phyloP scores from a whole-genome alignment of 2,797 vertebrate species.

The Myotis vivesi region DNA sequence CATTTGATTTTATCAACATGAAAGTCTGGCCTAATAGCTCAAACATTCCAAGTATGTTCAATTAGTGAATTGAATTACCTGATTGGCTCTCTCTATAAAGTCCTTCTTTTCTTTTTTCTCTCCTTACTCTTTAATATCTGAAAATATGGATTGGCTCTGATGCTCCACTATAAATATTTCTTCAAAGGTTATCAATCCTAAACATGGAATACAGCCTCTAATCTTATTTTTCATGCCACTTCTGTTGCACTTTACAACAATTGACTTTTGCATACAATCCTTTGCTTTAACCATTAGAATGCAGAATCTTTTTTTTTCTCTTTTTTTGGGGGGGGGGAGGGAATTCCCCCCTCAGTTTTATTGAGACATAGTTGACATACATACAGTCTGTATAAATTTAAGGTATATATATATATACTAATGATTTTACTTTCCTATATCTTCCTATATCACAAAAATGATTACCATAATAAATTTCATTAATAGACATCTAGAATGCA shows the following conservation, averaged over 20 bases:
- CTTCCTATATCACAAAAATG: no score
- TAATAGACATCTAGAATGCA: no score
- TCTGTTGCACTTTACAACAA: neutral
- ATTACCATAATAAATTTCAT: no score
- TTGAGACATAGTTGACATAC: no score
- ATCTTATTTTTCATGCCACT: neutral
- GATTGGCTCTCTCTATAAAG: neutral
- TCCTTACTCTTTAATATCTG: neutral
- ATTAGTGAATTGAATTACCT: neutral
- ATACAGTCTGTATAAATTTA: no score
- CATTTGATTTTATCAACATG: conserved; percentile 10
- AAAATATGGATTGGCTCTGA: neutral
- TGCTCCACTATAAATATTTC: neutral
- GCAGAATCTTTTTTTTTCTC: no score
- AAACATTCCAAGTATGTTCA: neutral
- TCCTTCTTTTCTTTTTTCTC: neutral
- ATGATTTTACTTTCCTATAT: no score
- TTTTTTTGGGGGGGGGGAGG: no score
- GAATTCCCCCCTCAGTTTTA: no score
- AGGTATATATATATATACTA: no score
- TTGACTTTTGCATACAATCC: neutral
- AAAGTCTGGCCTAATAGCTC: neutral
- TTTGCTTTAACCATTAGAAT: neutral
- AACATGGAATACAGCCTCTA: neutral
- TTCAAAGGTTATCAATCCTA: neutral